Evolutionary conservation across 2,797 vertebrate genomes (phyloP).

Genomic region (Synaphobranchus kaupii): DNA sequence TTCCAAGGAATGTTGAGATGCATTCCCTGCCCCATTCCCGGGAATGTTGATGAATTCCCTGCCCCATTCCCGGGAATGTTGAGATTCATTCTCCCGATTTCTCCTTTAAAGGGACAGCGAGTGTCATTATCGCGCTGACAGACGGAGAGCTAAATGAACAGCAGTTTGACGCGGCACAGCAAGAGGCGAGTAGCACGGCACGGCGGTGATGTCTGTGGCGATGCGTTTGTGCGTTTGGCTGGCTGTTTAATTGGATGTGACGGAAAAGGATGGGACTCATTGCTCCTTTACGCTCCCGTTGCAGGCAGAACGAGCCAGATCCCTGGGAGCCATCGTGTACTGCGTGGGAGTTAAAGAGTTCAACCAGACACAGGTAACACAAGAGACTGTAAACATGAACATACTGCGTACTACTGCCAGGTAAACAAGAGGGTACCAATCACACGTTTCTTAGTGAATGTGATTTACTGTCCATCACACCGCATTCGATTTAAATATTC

Average conservation of each 20-base stretch:
- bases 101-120: constrained; percentile 75
- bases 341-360: constrained; percentile 92
- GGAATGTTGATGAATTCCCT: background rate
- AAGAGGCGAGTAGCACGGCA: constrained; percentile 72
- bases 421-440: constrained; percentile 52
- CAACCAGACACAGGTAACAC: constrained; percentile 80
- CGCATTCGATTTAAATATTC: background rate
- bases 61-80: no score
- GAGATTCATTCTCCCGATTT: background rate
- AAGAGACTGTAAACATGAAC: no score
- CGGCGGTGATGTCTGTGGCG: background rate
- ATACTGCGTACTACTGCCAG: no score
- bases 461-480: background rate
- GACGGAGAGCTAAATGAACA: constrained; percentile 82
- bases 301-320: constrained; percentile 80
- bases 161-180: constrained; percentile 76
- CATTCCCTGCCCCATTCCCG: background rate
- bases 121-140: constrained; percentile 86
- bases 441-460: background rate
- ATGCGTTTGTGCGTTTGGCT: background rate
- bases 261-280: background rate
- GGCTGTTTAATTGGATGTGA: background rate
- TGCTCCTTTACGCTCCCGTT: constrained; percentile 10
- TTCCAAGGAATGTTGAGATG: background rate
- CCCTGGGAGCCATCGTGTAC: constrained; percentile 84